phyloP scores from a whole-genome alignment of 2,113 vertebrate genomes.

The Orthonyx spaldingii region DNA sequence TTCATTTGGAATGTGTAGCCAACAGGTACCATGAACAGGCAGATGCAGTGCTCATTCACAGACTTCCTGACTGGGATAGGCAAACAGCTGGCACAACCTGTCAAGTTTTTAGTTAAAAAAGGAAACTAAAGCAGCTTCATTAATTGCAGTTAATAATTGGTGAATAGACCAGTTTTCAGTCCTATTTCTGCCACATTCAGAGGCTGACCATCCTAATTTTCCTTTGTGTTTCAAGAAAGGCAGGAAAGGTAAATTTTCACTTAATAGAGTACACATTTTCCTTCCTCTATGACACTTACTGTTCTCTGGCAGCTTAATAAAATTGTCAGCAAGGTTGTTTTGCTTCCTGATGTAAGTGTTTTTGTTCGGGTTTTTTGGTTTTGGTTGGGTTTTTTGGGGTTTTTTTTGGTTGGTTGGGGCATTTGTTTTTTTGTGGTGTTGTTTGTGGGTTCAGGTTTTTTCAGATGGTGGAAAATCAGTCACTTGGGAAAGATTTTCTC shows the following conservation, averaged over 20 bases:
- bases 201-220: not conserved
- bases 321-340: not conserved
- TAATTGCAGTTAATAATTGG: not conserved
- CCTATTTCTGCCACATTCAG: not conserved
- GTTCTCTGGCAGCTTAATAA: not conserved
- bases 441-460: not conserved
- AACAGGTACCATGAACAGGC: rapidly evolving
- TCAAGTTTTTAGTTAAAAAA: not conserved
- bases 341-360: not conserved
- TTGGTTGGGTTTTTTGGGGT: too few species aligned
- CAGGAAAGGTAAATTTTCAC: not conserved
- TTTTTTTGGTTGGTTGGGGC: too few species aligned
- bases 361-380: not conserved
- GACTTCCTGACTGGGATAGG: not conserved
- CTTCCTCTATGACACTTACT: not conserved
- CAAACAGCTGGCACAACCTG: not conserved
- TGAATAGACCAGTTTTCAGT: not conserved
- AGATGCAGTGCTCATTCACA: too few species aligned
- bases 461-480: not conserved
- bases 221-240: not conserved
- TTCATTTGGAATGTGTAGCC: not conserved
- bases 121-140: not conserved
- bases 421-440: not conserved
- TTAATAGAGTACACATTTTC: not conserved
- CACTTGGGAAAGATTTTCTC: not conserved